These are phyloP conservation scores for Platerodrilus igneus DNA, from an alignment of 2,888 invertebrate species.

Conservation along the genomic window DNA sequence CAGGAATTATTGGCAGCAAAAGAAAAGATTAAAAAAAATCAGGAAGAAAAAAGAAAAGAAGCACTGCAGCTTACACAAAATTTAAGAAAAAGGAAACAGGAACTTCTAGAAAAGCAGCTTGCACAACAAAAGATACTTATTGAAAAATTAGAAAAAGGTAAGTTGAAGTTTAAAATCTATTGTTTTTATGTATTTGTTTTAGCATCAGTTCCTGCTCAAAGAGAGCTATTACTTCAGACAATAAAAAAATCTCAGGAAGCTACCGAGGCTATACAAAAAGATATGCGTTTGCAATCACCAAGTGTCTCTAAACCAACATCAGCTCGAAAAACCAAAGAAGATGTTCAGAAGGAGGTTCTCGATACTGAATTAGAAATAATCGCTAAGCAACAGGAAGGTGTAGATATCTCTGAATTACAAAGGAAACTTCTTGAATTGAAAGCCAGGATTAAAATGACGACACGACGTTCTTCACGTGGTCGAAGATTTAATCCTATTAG, in stretches of 20 bases:
- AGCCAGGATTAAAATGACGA: conserved; percentile 51
- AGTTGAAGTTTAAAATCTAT: conserved; percentile 29
- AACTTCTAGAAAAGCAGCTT: conserved; percentile 83
- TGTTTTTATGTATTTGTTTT: conserved; percentile 41
- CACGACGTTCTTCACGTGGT: conserved; percentile 40
- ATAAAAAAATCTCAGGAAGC: conserved; percentile 79
- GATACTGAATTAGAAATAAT: conserved; percentile 90
- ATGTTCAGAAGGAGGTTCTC: conserved; percentile 81
- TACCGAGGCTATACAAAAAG: conserved; percentile 72
- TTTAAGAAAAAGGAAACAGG: conserved; percentile 78
- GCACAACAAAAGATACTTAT: conserved; percentile 81
- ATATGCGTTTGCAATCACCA: conserved; percentile 50
- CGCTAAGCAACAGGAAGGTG: conserved; percentile 83
- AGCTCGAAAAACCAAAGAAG: conserved; percentile 63
- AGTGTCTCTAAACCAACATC: conserved; percentile 40
- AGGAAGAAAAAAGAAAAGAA: conserved; percentile 70
- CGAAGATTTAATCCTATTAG: conserved; percentile 40
- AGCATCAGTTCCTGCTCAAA: conserved; percentile 63
- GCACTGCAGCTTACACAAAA: conserved; percentile 74
- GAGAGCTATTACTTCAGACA: conserved; percentile 69
- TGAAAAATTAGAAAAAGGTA: conserved; percentile 73
- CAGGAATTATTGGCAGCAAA: conserved; percentile 58
- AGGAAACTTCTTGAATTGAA: conserved; percentile 73
- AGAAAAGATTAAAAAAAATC: conserved; percentile 66
- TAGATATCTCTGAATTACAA: conserved; percentile 77